A percentile compares a stretch with the other conserved stretches of the same genome.
These are phyloP conservation scores for Cnemophilus loriae DNA, from an alignment of 2,113 vertebrate genomes.

Conservation along the genomic window DNA sequence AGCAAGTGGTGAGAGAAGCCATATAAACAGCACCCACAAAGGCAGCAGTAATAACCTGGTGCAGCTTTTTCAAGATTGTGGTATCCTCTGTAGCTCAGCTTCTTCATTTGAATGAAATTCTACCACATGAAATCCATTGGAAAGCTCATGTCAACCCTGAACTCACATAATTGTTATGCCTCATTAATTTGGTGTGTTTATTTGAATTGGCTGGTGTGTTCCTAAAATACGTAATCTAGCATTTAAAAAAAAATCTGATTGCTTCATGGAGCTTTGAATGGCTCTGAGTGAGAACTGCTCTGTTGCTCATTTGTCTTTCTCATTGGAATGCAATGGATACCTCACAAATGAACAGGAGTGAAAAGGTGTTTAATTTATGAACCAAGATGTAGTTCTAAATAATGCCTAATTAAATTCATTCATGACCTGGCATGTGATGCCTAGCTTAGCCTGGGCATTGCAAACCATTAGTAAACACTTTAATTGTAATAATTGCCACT, in stretches of 20 bases:
- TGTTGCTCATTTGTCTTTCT: neutral
- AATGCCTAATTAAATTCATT: constrained; percentile 24
- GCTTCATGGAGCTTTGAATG: neutral
- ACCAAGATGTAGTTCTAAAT: constrained; percentile 2
- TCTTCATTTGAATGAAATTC: neutral
- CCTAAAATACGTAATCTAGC: neutral
- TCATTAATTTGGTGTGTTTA: constrained; percentile 6
- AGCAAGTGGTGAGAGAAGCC: neutral
- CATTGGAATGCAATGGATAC: neutral
- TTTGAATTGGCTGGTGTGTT: neutral
- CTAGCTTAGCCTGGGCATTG: neutral
- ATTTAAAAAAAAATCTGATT: neutral
- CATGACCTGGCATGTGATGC: neutral
- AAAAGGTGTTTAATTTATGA: constrained; percentile 41
- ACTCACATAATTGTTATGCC: neutral
- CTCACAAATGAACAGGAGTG: neutral
- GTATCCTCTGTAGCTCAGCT: neutral
- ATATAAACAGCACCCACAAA: neutral
- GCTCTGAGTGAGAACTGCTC: neutral
- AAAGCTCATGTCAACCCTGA: neutral
- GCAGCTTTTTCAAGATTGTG: neutral
- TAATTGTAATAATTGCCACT: constrained; percentile 13
- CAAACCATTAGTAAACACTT: constrained; percentile 17
- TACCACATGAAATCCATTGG: neutral
- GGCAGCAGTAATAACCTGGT: neutral